Evolutionary conservation across 2,797 vertebrate genomes (phyloP).

Genomic region (Sebastiscus albofasciatus): DNA sequence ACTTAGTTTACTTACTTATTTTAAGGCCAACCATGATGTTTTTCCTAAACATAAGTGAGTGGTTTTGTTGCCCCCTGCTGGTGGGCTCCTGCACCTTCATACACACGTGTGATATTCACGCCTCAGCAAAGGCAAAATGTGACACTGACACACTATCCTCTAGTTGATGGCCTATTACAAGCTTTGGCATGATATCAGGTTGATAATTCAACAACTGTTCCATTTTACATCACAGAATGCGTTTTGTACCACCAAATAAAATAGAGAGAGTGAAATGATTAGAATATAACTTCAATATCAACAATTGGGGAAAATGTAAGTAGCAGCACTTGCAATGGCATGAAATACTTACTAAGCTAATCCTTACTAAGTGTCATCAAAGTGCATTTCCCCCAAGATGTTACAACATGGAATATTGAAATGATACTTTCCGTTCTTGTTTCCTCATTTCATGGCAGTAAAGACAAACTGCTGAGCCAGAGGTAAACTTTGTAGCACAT

Average conservation of each 20-base stretch:
- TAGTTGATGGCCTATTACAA: too few species aligned
- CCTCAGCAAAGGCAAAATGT: too few species aligned
- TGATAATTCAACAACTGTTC: not conserved
- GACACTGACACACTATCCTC: too few species aligned
- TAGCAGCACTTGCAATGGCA: not conserved
- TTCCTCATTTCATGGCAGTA: not conserved
- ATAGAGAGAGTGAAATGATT: not conserved
- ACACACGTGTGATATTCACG: too few species aligned
- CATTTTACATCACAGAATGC: not conserved
- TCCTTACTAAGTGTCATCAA: not conserved
- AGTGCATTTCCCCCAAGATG: not conserved
- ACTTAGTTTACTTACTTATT: too few species aligned
- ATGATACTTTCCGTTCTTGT: not conserved
- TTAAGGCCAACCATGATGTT: too few species aligned
- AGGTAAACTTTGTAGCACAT: not conserved
- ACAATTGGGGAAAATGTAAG: not conserved
- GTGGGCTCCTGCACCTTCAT: too few species aligned
- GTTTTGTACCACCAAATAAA: not conserved
- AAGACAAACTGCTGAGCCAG: not conserved
- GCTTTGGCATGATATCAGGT: too few species aligned
- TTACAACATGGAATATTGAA: not conserved
- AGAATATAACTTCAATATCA: not conserved
- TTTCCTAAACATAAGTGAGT: too few species aligned
- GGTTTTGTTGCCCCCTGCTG: too few species aligned
- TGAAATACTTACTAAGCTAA: not conserved